phyloP scores from a whole-genome alignment of 2,888 invertebrate genomes.

The Hedya salicella region DNA sequence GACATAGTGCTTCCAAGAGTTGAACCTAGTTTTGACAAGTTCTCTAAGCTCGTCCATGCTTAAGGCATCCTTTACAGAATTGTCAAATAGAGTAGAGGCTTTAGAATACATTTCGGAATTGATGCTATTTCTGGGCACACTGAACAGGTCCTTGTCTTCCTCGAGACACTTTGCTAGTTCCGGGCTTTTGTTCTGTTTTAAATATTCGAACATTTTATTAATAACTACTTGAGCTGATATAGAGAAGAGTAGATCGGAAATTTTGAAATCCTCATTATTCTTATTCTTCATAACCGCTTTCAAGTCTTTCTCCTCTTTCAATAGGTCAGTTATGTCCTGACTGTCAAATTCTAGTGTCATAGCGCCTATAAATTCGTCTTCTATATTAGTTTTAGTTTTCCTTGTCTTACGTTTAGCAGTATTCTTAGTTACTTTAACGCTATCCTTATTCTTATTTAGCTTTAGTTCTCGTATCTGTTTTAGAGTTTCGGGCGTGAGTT shows the following conservation, averaged over 20 bases:
- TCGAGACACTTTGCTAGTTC: slow-evolving; percentile 68
- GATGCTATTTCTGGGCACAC: slow-evolving; percentile 61
- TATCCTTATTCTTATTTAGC: slow-evolving; percentile 70
- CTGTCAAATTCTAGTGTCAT: slow-evolving; percentile 73
- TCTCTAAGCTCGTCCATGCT: slow-evolving; percentile 73
- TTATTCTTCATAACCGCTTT: slow-evolving; percentile 66
- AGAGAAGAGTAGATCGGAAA: slow-evolving; percentile 64
- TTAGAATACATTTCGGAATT: slow-evolving; percentile 68
- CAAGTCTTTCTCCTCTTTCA: slow-evolving; percentile 71
- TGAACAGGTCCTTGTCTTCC: slow-evolving; percentile 63
- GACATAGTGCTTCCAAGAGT: slow-evolving; percentile 73
- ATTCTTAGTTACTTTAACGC: slow-evolving; percentile 76
- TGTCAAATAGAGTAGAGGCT: slow-evolving; percentile 69
- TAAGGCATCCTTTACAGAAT: slow-evolving; percentile 71
- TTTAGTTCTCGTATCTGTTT: slow-evolving; percentile 79
- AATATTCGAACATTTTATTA: slow-evolving; percentile 74
- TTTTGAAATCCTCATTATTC: slow-evolving; percentile 65
- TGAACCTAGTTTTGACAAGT: slow-evolving; percentile 66
- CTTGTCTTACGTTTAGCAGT: slow-evolving; percentile 76
- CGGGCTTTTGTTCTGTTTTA: slow-evolving; percentile 69
- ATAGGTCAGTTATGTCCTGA: slow-evolving; percentile 65
- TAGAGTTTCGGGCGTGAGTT: slow-evolving; percentile 77
- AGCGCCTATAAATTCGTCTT: slow-evolving; percentile 63
- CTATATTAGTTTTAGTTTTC: slow-evolving; percentile 65
- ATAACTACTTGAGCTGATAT: slow-evolving; percentile 75